These are phyloP conservation scores for Enteromius anoplus DNA, from an alignment of 2,797 vertebrate species.

Conservation along the genomic window DNA sequence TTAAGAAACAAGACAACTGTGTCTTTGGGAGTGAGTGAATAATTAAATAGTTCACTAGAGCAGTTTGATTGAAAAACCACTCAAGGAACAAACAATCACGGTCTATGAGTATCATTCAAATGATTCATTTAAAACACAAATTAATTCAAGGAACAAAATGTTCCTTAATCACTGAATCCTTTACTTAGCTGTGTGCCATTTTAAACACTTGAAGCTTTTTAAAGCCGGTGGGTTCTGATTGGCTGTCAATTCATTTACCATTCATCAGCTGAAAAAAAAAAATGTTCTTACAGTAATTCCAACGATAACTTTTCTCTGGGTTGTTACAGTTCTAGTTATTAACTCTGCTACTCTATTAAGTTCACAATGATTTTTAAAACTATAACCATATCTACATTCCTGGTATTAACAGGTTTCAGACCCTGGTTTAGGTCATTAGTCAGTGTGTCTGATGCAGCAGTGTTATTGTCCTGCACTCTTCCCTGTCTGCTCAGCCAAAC, in stretches of 20 bases:
- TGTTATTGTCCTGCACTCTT: slow-evolving; percentile 4
- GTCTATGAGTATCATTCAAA: not conserved
- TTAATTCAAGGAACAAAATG: not conserved
- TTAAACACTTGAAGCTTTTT: not conserved
- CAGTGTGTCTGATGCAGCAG: slow-evolving; percentile 2
- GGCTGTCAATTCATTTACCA: not conserved
- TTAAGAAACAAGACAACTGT: not conserved
- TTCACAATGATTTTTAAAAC: not conserved
- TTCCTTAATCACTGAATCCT: not conserved
- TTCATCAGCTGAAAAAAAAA: not conserved
- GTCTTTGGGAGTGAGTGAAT: not conserved
- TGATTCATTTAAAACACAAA: not conserved
- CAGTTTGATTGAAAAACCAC: not conserved
- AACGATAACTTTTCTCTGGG: not conserved
- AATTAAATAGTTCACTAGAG: not conserved
- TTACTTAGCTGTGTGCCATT: not conserved
- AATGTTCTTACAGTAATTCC: not conserved
- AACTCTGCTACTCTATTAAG: not conserved
- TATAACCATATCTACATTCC: not conserved
- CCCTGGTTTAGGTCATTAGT: not conserved
- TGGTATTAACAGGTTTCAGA: not conserved
- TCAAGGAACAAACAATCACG: not conserved
- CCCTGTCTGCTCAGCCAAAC: not conserved
- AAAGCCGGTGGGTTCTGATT: not conserved
- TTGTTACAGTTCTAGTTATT: not conserved